Evolutionary conservation across 2,888 invertebrate species (phyloP).

Genomic region (Cremastinae sp.): DNA sequence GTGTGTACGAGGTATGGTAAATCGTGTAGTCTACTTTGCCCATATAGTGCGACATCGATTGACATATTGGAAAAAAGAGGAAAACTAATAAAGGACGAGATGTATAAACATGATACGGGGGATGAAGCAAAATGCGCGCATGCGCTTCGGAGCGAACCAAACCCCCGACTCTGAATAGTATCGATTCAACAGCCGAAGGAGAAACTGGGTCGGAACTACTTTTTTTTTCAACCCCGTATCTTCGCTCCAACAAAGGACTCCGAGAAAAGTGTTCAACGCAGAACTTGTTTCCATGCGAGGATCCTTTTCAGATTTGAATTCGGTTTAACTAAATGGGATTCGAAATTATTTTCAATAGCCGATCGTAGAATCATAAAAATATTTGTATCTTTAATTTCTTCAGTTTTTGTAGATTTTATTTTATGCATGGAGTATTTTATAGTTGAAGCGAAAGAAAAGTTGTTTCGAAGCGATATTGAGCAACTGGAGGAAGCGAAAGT

Average conservation of each 20-base stretch:
- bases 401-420: not conserved
- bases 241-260: not conserved
- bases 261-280: not conserved
- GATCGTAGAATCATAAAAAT: too few species aligned
- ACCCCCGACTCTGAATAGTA: slow-evolving; percentile 29
- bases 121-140: not conserved
- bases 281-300: too few species aligned
- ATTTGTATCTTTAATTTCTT: too few species aligned
- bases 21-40: slow-evolving; percentile 31
- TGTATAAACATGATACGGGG: slow-evolving; percentile 33
- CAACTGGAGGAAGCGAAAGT: not conserved
- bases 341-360: not conserved
- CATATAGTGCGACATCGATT: slow-evolving; percentile 42
- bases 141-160: slow-evolving; percentile 17
- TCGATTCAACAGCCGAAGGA: slow-evolving; percentile 52
- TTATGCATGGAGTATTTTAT: not conserved
- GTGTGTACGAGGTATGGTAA: slow-evolving; percentile 22
- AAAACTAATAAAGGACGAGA: slow-evolving; percentile 32
- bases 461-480: not conserved
- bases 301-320: too few species aligned
- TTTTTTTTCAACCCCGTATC: slow-evolving; percentile 2
- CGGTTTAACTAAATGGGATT: not conserved
- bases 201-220: slow-evolving; percentile 57
- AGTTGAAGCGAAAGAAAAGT: too few species aligned
- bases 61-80: slow-evolving; percentile 40